Evolutionary conservation across 2,888 invertebrate genomes (phyloP).

Genomic region (Drosophila austrosaltans): DNA sequence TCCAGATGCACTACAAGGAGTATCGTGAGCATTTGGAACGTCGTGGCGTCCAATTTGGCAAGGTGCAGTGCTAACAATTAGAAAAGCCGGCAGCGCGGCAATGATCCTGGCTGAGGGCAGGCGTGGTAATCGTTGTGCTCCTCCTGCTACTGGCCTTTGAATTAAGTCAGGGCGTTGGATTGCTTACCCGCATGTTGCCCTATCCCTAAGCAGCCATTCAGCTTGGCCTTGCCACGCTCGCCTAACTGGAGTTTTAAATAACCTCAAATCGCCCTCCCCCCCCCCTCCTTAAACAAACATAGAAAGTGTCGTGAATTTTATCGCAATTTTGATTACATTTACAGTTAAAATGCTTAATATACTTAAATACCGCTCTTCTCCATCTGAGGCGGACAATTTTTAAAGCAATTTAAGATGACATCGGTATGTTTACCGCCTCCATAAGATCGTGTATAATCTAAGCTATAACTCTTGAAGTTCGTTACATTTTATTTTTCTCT

Average conservation of each 20-base stretch:
- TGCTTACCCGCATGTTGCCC: slow-evolving; percentile 40
- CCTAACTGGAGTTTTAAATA: slow-evolving; percentile 33
- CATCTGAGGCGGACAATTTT: slow-evolving; percentile 39
- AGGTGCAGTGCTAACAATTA: slow-evolving; percentile 83
- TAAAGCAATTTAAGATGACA: slow-evolving; percentile 40
- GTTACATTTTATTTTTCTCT: slow-evolving; percentile 19
- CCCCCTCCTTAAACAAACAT: slow-evolving; percentile 29
- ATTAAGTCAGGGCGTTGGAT: slow-evolving; percentile 52
- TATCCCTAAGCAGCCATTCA: slow-evolving; percentile 34
- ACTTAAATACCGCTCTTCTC: slow-evolving; percentile 47
- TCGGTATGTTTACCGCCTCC: background rate
- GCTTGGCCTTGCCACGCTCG: slow-evolving; percentile 36
- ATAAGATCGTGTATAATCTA: slow-evolving; percentile 2
- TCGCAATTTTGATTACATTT: slow-evolving; percentile 48
- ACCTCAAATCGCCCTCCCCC: slow-evolving; percentile 11
- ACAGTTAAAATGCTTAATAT: slow-evolving; percentile 62
- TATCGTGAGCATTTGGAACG: slow-evolving; percentile 85
- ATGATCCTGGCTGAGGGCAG: slow-evolving; percentile 72
- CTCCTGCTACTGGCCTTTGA: slow-evolving; percentile 64
- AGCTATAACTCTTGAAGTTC: slow-evolving; percentile 11
- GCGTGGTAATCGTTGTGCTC: slow-evolving; percentile 62
- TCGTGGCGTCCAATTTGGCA: slow-evolving; percentile 80
- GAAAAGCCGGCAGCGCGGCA: slow-evolving; percentile 51
- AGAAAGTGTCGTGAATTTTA: slow-evolving; percentile 36
- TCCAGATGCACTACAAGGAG: slow-evolving; percentile 94